phyloP scores from a whole-genome alignment of 2,113 vertebrate genomes.

The Ctenomys sociabilis region DNA sequence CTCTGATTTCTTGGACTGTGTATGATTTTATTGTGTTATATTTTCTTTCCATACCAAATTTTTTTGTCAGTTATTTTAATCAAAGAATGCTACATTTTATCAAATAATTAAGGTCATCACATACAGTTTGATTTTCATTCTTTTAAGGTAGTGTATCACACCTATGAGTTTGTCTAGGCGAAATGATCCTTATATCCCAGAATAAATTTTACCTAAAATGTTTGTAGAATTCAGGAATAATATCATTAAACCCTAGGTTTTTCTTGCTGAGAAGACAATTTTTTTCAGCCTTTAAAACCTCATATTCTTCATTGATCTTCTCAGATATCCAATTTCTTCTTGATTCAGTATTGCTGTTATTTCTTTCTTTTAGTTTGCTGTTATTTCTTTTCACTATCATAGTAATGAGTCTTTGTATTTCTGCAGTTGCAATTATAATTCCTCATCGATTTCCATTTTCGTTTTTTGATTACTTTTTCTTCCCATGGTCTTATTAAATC shows the following conservation, averaged over 20 bases:
- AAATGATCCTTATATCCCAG: not conserved
- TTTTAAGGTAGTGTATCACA: not conserved
- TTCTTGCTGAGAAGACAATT: not conserved
- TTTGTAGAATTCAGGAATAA: not conserved
- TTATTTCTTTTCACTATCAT: not conserved
- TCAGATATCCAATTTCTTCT: not conserved
- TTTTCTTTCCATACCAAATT: not conserved
- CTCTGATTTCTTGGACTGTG: not conserved
- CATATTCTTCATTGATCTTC: not conserved
- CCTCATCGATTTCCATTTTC: not conserved
- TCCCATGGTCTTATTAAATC: not conserved
- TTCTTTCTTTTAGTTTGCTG: not conserved
- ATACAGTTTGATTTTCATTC: not conserved
- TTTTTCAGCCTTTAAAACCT: not conserved
- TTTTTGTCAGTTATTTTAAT: not conserved
- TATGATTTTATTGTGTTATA: not conserved
- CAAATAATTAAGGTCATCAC: not conserved
- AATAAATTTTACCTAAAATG: not conserved
- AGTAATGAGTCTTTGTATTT: not conserved
- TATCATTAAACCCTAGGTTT: not conserved
- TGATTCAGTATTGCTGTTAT: not conserved
- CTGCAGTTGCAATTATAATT: not conserved
- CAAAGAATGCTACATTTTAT: not conserved
- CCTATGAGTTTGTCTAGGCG: not conserved
- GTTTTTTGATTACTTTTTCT: not conserved